Evolutionary conservation across 2,113 vertebrate genomes (phyloP).

Genomic region (Chiloscyllium plagiosum): DNA sequence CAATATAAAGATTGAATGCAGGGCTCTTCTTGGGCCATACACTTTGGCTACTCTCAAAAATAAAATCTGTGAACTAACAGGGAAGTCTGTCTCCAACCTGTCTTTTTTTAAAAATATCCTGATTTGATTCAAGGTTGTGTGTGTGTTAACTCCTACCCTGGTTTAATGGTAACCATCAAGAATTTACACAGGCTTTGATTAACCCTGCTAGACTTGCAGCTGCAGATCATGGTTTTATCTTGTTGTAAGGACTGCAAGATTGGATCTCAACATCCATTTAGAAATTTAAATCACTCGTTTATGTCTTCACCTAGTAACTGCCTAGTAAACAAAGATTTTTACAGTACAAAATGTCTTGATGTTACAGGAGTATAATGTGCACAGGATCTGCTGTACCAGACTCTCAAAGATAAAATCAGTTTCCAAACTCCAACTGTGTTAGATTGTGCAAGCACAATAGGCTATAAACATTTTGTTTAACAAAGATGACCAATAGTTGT

Average conservation of each 20-base stretch:
- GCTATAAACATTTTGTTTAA: not conserved
- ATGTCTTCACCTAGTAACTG: not conserved
- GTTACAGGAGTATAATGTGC: not conserved
- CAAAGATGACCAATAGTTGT: not conserved
- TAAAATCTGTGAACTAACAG: not conserved
- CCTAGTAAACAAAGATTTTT: not conserved
- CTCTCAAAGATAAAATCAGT: not conserved
- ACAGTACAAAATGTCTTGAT: not conserved
- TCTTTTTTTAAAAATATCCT: not conserved
- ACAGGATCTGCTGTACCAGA: not conserved
- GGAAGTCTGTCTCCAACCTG: not conserved
- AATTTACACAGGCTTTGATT: not conserved
- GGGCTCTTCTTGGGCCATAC: not conserved
- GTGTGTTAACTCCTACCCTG: not conserved
- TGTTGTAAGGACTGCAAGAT: not conserved
- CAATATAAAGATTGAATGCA: not conserved
- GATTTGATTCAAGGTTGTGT: not conserved
- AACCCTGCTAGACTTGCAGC: not conserved
- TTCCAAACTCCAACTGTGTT: not conserved
- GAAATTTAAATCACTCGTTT: not conserved
- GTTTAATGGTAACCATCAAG: not conserved
- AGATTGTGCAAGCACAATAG: not conserved
- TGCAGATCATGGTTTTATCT: not conserved
- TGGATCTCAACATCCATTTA: not conserved
- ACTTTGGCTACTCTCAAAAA: not conserved